Base-by-base conservation (phyloP, 2,888 invertebrate genomes). In the Ornithoptera priamus region DNA sequence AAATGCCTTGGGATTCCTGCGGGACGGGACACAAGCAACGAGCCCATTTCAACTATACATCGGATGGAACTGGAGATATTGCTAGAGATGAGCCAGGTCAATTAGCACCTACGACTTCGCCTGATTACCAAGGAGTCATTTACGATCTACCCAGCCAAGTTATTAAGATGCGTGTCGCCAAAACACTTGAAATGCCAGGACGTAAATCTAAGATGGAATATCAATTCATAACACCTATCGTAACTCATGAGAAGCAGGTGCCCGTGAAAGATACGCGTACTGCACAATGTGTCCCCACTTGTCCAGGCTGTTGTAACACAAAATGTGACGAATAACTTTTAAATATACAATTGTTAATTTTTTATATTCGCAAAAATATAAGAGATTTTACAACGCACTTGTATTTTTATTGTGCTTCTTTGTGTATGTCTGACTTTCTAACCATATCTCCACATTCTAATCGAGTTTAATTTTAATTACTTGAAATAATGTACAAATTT, bases 171-270 rank as follows among this genome's bases (percentile, higher is more conserved):
- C 85, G 88, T 70, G 80, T 92, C 60, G 87, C 85, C 59, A 91
- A 88, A 77, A 80, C 83, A 12, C 75, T 92, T 39, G 92, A 91
- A 75, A 87, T 88, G 86, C 84, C 85, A 56, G 88, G 88, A 36
- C 83, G 89, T 57, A 91, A 88, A 76, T 84, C 90, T 0, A 90
- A 86, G 77, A 73, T 92, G 1, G 92, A 91, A 75, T 92, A 90
- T 75, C 86, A 90, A 71, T 92, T 92, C 73, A 75, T 91, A n/a
- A 92, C 91, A 24, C 91, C 92, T 3, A 80, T 79, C 20, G 71
- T 75, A 18, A 78, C 76, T 10, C 72, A 81, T 36, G 83, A 84
- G 24, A 88, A 80, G 77, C 73, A 75, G 24, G 77, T 90, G 10
- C 87, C 90, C 0, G 82, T 85, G 3, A 81, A 62, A 69, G 91